Percentiles rank a stretch among this genome's conserved stretches.
These are phyloP conservation scores for Poeciliopsis gracilis DNA, from an alignment of 2,797 vertebrate genomes.

Conservation along the genomic window DNA sequence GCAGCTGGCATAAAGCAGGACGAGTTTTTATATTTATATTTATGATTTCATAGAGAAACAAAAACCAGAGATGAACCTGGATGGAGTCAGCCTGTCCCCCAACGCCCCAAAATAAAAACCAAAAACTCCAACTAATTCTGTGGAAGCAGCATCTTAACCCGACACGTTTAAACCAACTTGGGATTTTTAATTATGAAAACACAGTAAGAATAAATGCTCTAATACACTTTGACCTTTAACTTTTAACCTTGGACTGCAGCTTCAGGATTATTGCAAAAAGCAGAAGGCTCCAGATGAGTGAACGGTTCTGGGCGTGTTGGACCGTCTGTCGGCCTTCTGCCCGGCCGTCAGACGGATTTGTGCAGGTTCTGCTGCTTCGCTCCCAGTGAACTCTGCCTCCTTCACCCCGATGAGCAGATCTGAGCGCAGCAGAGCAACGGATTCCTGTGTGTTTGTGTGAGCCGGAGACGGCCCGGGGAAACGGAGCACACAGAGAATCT, in stretches of 20 bases:
- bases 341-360: not conserved
- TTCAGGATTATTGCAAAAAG: too few species aligned
- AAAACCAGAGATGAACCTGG: not conserved
- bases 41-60: not conserved
- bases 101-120: not conserved
- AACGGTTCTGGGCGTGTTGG: not conserved
- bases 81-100: not conserved
- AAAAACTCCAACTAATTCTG: not conserved
- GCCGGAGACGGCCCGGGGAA: constrained; percentile 19
- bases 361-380: constrained; percentile 34
- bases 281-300: not conserved
- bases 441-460: constrained; percentile 64
- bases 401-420: constrained; percentile 42
- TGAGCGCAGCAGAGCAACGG: constrained; percentile 13
- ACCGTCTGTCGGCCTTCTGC: not conserved
- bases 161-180: not conserved
- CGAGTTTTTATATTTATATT: not conserved
- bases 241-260: not conserved
- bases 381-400: constrained; percentile 54
- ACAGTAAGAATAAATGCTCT: not conserved
- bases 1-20: not conserved
- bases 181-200: not conserved
- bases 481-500: constrained; percentile 30
- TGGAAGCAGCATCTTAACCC: not conserved
- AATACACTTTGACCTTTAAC: not conserved